Conservation (phyloP, 2,797 vertebrate genomes). For the Trachops cirrhosus region DNA sequence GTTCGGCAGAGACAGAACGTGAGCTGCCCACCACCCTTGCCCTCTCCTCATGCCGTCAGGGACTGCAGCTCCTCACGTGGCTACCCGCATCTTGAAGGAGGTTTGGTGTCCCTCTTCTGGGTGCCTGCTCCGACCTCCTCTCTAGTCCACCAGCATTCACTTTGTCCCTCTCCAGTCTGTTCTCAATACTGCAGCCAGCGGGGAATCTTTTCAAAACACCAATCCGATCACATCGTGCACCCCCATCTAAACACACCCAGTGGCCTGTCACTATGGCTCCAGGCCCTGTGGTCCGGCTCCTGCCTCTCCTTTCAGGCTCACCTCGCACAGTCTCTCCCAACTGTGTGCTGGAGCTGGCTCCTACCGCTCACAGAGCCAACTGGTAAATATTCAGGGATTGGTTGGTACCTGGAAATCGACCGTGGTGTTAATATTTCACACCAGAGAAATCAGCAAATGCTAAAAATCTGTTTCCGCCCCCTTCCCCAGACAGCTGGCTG, state of each 20-base stretch:
- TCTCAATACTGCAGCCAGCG: background rate
- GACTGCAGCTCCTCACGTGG: accelerated
- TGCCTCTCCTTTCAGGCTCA: background rate
- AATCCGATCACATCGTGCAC: too few relatives aligned
- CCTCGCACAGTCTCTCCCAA: background rate
- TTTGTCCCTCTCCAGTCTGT: background rate
- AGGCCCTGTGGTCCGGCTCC: background rate
- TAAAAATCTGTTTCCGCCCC: background rate
- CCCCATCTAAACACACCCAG: background rate
- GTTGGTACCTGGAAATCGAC: background rate
- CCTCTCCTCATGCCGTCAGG: accelerated
- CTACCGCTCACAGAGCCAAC: background rate
- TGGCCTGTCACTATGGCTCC: background rate
- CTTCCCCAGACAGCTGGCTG: background rate
- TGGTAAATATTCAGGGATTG: background rate
- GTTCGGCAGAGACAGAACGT: background rate
- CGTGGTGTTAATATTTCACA: background rate
- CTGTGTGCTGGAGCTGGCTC: background rate
- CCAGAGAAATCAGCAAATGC: background rate
- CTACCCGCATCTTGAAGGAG: accelerated
- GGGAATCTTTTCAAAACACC: background rate
- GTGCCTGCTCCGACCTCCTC: background rate
- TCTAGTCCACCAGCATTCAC: background rate
- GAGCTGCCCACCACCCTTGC: accelerated
- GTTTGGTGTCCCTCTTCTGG: background rate